Evolutionary conservation across 2,888 invertebrate genomes (phyloP).

Genomic region (Leptopilina myrica): DNA sequence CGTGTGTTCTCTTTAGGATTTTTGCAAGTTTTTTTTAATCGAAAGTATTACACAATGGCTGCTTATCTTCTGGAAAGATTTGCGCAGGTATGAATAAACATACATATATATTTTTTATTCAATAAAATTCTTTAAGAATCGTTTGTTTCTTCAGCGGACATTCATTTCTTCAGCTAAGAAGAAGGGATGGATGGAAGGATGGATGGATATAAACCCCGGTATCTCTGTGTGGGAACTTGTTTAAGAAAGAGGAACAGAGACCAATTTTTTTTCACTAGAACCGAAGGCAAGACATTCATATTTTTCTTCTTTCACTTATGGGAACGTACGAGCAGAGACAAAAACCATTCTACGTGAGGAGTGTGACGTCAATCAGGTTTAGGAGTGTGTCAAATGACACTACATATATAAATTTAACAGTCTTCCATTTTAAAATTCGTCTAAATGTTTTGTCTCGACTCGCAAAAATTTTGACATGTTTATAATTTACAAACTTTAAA

Average conservation of each 20-base stretch:
- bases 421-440: conserved; percentile 12
- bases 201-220: conserved; percentile 43
- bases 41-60: conserved; percentile 44
- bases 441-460: not conserved
- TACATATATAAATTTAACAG: too few relatives aligned
- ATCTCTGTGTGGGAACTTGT: conserved; percentile 53
- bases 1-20: not conserved
- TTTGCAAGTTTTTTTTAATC: conserved; percentile 34
- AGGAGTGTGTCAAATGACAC: conserved; percentile 76
- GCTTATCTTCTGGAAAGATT: conserved; percentile 74
- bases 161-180: conserved; percentile 20
- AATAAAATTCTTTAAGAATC: conserved; percentile 62
- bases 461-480: too few relatives aligned
- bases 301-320: conserved; percentile 73
- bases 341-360: conserved; percentile 65
- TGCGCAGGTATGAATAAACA: conserved; percentile 58
- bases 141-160: conserved; percentile 48
- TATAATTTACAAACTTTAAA: too few relatives aligned
- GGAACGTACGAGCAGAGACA: conserved; percentile 70
- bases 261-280: conserved; percentile 1
- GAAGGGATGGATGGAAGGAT: conserved; percentile 39
- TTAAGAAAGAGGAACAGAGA: conserved; percentile 17
- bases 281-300: conserved; percentile 52
- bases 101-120: conserved; percentile 54
- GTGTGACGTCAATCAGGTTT: conserved; percentile 74